Evolutionary conservation across 2,888 invertebrate genomes (phyloP), one percentile per base, ranked within the genome.

Genomic region (Pyrrhia umbra): DNA sequence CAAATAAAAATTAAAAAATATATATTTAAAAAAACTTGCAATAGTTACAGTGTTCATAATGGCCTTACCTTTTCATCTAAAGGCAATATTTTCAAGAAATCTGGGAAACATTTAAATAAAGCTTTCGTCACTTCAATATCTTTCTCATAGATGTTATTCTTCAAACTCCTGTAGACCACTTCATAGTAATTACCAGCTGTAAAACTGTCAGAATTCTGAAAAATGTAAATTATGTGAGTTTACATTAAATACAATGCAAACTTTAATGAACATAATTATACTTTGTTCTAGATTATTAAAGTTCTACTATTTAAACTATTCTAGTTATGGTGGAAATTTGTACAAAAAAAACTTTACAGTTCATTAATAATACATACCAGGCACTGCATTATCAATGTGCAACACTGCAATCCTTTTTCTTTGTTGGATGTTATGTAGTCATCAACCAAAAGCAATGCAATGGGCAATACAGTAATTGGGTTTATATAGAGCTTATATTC

Each of bases 161-260:
- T 88, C 2, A 94, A 68, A 52, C 83, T 87, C 23, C 80, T 82
- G 63, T 90, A 91, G 30, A 94, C 81, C 13, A 93, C 92, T 82
- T 94, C 93, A 85, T 92, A 92, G 64, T 91, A 95, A 80, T 95
- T 95, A 4, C 94, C 91, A 59, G 76, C 71, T 43, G 82, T 68
- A 72, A 93, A 93, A 69, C 86, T 79, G 55, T 79, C 74, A 47
- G 75, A 51, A 16, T 73, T 79, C 87, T 88, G 76, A 49, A 82
- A 80, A 21, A 9, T 5, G 8, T 5, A 52, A 20, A 15, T 45
- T 23, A 34, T n/a, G 30, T 47, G 15, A 42, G n/a, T n/a, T n/a
- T n/a, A n/a, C n/a, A n/a, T n/a, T n/a, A n/a, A n/a, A n/a, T n/a
- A n/a, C n/a, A n/a, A n/a, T n/a, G n/a, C n/a, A n/a, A n/a, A 50